These are phyloP conservation scores for Tetragnatha montana DNA, from an alignment of 2,888 invertebrate species.

Conservation along the genomic window DNA sequence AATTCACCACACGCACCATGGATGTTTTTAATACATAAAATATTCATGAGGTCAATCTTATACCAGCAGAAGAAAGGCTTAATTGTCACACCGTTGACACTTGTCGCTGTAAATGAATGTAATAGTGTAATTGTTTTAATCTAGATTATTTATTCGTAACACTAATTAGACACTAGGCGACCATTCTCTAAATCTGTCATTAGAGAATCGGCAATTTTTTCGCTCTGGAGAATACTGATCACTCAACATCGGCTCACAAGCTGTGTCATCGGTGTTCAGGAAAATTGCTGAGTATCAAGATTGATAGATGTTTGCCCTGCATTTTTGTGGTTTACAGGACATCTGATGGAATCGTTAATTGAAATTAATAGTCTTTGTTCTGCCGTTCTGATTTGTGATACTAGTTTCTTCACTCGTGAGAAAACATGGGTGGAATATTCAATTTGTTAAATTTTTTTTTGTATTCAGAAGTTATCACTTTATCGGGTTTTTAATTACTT, in stretches of 20 bases:
- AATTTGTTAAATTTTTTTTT: neutral
- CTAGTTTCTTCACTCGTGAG: neutral
- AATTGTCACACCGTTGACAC: too few relatives aligned
- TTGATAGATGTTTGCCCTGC: constrained; percentile 6
- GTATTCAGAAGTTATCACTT: neutral
- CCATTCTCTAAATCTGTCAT: neutral
- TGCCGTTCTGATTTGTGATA: constrained; percentile 22
- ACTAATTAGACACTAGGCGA: neutral
- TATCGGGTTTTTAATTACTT: neutral
- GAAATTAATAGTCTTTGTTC: constrained; percentile 17
- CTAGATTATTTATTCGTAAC: neutral
- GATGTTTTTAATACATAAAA: too few relatives aligned
- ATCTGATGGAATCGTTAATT: constrained; percentile 11
- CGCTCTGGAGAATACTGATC: neutral
- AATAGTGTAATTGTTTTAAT: neutral
- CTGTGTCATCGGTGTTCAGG: neutral
- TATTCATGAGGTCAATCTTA: too few relatives aligned
- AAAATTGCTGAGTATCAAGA: neutral
- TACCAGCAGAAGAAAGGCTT: too few relatives aligned
- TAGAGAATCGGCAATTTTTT: neutral
- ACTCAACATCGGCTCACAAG: neutral
- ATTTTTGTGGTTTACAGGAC: constrained; percentile 2
- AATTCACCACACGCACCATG: too few relatives aligned
- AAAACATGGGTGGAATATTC: constrained; percentile 21
- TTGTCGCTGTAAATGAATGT: neutral